phyloP scores from a whole-genome alignment of 2,113 vertebrate species.

The Chascanopsetta lugubris region DNA sequence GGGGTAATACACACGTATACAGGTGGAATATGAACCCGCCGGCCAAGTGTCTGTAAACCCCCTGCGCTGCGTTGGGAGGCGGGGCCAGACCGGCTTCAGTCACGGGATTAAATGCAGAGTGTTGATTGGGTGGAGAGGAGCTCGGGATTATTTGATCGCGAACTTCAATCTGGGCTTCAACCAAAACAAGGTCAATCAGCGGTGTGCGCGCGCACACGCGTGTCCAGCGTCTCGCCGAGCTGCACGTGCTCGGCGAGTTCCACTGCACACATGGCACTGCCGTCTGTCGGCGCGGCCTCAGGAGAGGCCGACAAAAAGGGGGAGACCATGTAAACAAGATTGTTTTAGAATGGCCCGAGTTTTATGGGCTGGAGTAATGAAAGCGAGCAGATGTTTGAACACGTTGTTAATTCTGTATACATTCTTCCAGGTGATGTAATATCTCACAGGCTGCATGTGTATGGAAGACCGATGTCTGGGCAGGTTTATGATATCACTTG shows the following conservation, averaged over 20 bases:
- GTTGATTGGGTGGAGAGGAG: conserved; percentile 54
- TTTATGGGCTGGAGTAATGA: conserved; percentile 66
- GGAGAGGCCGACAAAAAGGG: conserved; percentile 41
- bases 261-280: conserved; percentile 24
- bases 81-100: conserved; percentile 52
- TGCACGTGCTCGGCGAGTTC: conserved; percentile 23
- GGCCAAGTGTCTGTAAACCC: conserved; percentile 59
- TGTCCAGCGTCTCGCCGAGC: too few species aligned
- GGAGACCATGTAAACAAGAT: conserved; percentile 65
- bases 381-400: conserved; percentile 74
- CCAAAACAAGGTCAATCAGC: conserved; percentile 49
- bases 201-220: conserved; percentile 39
- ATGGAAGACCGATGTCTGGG: conserved; percentile 46
- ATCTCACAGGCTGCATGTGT: conserved; percentile 52
- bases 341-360: conserved; percentile 60
- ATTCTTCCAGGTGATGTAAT: conserved; percentile 71
- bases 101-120: conserved; percentile 47
- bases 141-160: conserved; percentile 46
- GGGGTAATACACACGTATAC: conserved; percentile 54
- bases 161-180: conserved; percentile 7
- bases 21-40: conserved; percentile 67
- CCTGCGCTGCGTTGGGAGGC: conserved; percentile 27
- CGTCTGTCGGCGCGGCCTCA: conserved; percentile 40
- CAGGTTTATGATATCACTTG: conserved; percentile 52
- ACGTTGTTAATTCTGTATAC: conserved; percentile 67